phyloP scores from a whole-genome alignment of 2,888 invertebrate genomes.

The Lathronympha strigana region DNA sequence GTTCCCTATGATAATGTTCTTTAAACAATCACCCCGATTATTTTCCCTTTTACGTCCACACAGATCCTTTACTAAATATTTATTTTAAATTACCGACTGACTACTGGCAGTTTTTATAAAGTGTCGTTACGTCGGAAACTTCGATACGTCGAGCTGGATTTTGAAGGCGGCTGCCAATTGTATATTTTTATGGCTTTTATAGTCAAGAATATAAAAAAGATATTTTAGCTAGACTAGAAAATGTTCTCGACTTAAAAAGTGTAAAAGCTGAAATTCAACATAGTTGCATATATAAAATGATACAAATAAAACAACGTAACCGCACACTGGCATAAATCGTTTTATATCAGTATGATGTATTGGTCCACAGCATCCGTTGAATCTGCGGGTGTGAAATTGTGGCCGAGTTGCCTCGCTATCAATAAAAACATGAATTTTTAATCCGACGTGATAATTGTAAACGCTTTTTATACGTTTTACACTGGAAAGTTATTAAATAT shows the following conservation, averaged over 20 bases:
- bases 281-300: conserved; percentile 47
- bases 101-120: conserved; percentile 55
- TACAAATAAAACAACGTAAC: conserved; percentile 53
- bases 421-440: conserved; percentile 55
- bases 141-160: conserved; percentile 44
- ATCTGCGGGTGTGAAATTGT: conserved; percentile 57
- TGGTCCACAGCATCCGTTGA: conserved; percentile 57
- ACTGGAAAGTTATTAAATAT: conserved; percentile 1
- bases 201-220: conserved; percentile 59
- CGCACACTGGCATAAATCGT: conserved; percentile 56
- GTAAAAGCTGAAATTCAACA: neutral
- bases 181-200: conserved; percentile 60
- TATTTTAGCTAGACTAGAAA: conserved; percentile 49
- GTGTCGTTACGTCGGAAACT: conserved; percentile 64
- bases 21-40: conserved; percentile 60
- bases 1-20: conserved; percentile 57
- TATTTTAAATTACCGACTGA: conserved; percentile 48
- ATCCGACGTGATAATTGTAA: conserved; percentile 49
- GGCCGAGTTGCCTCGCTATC: conserved; percentile 49
- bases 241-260: neutral
- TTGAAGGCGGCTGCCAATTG: conserved; percentile 54
- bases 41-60: conserved; percentile 55
- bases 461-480: conserved; percentile 50
- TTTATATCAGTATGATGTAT: conserved; percentile 63
- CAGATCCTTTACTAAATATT: conserved; percentile 53